phyloP scores from a whole-genome alignment of 2,888 invertebrate genomes.

The Masnerella sp. region DNA sequence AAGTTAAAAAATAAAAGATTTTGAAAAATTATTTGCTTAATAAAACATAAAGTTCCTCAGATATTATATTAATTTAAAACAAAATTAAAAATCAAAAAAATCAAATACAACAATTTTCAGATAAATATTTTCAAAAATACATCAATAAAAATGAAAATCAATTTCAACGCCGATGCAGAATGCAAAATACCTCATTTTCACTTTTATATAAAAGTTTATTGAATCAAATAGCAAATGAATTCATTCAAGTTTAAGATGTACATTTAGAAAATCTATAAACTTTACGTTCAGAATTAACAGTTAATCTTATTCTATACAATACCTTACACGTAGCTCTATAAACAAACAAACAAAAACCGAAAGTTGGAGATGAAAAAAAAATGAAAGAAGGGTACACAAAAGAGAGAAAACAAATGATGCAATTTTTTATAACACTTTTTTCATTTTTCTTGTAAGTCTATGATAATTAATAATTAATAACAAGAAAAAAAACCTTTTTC shows the following conservation, averaged over 20 bases:
- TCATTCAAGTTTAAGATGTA: slow-evolving; percentile 53
- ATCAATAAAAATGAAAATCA: too few relatives aligned
- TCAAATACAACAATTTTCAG: too few relatives aligned
- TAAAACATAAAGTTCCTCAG: too few relatives aligned
- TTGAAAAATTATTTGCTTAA: too few relatives aligned
- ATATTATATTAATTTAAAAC: too few relatives aligned
- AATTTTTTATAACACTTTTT: slow-evolving; percentile 76
- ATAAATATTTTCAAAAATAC: too few relatives aligned
- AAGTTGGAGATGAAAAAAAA: slow-evolving; percentile 34
- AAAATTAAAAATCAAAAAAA: too few relatives aligned
- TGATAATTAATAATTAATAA: slow-evolving; percentile 77
- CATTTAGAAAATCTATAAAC: slow-evolving; percentile 57
- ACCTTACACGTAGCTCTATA: slow-evolving; percentile 44
- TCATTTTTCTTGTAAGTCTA: slow-evolving; percentile 77
- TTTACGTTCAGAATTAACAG: slow-evolving; percentile 57
- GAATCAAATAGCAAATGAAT: slow-evolving; percentile 53
- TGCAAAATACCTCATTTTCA: slow-evolving; percentile 31
- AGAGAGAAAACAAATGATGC: slow-evolving; percentile 69
- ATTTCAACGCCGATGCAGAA: slow-evolving; percentile 7
- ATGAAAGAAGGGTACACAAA: slow-evolving; percentile 49
- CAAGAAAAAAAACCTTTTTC: slow-evolving; percentile 75
- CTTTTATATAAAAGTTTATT: slow-evolving; percentile 57
- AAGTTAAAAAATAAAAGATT: too few relatives aligned
- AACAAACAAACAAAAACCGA: slow-evolving; percentile 50
- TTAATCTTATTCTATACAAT: slow-evolving; percentile 56